Evolutionary conservation across 2,888 invertebrate genomes (phyloP).

Genomic region (Lycia hirtaria): DNA sequence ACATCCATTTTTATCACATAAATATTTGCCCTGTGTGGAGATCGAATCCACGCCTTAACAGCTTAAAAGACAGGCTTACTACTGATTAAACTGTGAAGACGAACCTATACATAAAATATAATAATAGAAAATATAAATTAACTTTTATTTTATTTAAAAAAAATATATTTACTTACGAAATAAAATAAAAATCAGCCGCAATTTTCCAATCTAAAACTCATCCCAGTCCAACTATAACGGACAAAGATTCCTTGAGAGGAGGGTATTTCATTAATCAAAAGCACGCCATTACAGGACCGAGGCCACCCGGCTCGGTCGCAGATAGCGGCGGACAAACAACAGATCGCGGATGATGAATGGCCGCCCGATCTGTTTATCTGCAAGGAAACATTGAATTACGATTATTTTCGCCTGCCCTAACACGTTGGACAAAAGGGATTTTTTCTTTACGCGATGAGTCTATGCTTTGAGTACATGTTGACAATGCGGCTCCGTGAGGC

Average conservation of each 20-base stretch:
- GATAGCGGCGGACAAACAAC: conserved; percentile 28
- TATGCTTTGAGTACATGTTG: neutral
- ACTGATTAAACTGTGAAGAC: too few species aligned
- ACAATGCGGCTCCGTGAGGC: too few species aligned
- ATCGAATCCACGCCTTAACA: too few species aligned
- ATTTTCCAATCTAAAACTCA: neutral
- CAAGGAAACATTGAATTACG: neutral
- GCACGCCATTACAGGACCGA: conserved; percentile 26
- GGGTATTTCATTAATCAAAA: conserved; percentile 39
- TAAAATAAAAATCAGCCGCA: neutral
- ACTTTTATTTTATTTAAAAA: too few species aligned
- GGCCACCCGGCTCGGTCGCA: conserved; percentile 18
- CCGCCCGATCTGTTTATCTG: conserved; percentile 17
- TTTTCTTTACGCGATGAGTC: too few species aligned
- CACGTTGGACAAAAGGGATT: too few species aligned
- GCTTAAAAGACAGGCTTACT: too few species aligned
- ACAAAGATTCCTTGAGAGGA: conserved; percentile 16
- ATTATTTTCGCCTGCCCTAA: neutral
- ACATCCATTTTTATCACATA: too few species aligned
- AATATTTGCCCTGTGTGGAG: too few species aligned
- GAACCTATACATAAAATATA: too few species aligned
- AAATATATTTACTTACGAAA: too few species aligned
- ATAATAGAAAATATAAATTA: too few species aligned
- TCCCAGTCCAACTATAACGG: conserved; percentile 14
- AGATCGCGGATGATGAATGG: conserved; percentile 29